Conservation (phyloP, 2,797 vertebrate species). For the Tinamus major region DNA sequence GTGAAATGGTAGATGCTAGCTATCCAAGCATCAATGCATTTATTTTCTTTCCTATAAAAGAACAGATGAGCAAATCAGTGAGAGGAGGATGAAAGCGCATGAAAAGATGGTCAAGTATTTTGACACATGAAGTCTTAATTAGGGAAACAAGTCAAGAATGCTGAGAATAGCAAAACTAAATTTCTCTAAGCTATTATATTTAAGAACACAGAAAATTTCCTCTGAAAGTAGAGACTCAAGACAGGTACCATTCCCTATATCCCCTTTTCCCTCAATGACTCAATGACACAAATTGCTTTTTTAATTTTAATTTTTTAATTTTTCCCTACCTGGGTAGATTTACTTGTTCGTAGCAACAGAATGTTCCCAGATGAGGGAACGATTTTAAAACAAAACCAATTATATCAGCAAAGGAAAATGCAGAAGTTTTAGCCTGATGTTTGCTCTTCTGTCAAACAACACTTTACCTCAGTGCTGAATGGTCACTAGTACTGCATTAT, state of each 20-base stretch:
- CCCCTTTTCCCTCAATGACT: not conserved
- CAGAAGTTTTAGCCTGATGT: not conserved
- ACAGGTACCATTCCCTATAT: not conserved
- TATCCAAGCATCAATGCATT: not conserved
- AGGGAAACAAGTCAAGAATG: not conserved
- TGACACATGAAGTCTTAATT: not conserved
- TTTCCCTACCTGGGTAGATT: not conserved
- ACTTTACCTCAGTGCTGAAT: not conserved
- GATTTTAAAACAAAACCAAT: not conserved
- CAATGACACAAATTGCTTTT: not conserved
- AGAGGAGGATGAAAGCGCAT: fast-evolving
- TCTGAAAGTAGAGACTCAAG: not conserved
- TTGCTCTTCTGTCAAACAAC: not conserved
- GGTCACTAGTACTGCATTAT: not conserved
- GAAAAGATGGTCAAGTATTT: not conserved
- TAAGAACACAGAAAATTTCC: not conserved
- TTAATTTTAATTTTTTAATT: not conserved
- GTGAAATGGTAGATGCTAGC: not conserved
- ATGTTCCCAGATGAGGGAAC: not conserved
- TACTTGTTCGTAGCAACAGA: not conserved
- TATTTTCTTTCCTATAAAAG: not conserved
- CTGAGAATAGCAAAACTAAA: not conserved
- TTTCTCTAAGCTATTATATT: not conserved
- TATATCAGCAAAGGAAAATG: not conserved
- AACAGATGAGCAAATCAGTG: not conserved